Percentiles rank a stretch among this genome's conserved stretches.
Evolutionary conservation across 2,113 vertebrate genomes (phyloP).

Genomic region (Chionodraco myersi): DNA sequence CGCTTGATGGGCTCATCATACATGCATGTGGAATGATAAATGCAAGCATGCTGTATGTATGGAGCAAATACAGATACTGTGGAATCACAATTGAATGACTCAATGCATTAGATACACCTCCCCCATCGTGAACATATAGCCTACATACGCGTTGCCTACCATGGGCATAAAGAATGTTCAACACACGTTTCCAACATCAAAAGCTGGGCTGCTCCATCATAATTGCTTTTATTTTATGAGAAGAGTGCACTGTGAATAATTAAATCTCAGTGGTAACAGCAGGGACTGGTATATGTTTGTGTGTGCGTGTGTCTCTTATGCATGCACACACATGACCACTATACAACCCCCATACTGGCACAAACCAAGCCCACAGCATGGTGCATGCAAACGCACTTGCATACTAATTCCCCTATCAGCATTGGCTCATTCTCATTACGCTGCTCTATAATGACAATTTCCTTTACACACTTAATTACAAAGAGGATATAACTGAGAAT

Average conservation of each 20-base stretch:
- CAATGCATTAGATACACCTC: slow-evolving; percentile 28
- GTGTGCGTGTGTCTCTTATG: slow-evolving; percentile 9
- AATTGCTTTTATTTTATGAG: slow-evolving; percentile 63
- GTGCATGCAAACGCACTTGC: slow-evolving; percentile 29
- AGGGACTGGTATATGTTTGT: slow-evolving; percentile 18
- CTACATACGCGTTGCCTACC: background rate
- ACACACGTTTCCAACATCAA: slow-evolving; percentile 57
- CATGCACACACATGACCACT: slow-evolving; percentile 28
- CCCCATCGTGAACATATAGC: slow-evolving; percentile 15
- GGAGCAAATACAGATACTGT: slow-evolving; percentile 24
- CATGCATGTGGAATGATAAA: slow-evolving; percentile 36
- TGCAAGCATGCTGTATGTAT: background rate
- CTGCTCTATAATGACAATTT: slow-evolving; percentile 7
- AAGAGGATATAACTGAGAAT: background rate
- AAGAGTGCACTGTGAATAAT: slow-evolving; percentile 56
- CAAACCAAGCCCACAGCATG: slow-evolving; percentile 35
- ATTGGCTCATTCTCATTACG: slow-evolving; percentile 20
- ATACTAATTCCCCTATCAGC: slow-evolving; percentile 33
- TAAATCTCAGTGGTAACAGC: slow-evolving; percentile 56
- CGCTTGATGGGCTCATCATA: slow-evolving; percentile 26
- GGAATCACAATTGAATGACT: slow-evolving; percentile 46
- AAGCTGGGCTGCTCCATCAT: slow-evolving; percentile 44
- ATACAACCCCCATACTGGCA: slow-evolving; percentile 36
- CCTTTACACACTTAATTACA: slow-evolving; percentile 10
- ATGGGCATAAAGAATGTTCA: slow-evolving; percentile 47